Conservation (phyloP, 1,140 invertebrate genomes). For the Halyomorpha halys region DNA sequence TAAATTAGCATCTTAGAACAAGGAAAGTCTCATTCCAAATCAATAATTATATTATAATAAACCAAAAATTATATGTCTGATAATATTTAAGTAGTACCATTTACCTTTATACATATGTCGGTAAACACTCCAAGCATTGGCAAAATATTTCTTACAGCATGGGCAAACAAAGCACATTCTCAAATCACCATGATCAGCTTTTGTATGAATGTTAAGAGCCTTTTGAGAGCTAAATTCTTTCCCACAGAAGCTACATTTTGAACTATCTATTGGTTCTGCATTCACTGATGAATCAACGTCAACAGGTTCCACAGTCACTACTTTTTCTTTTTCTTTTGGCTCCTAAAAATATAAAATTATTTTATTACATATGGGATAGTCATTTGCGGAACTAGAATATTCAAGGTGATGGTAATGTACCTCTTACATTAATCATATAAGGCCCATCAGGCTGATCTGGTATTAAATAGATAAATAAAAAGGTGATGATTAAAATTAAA, state of each 20-base stretch:
- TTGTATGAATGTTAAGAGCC: slow-evolving; percentile 49
- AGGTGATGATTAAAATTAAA: too few species aligned
- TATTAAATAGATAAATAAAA: too few species aligned
- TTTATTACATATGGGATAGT: too few species aligned
- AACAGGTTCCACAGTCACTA: slow-evolving; percentile 25
- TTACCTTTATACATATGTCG: slow-evolving; percentile 60
- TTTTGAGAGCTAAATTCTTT: slow-evolving; percentile 53
- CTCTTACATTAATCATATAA: too few species aligned
- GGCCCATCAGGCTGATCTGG: too few species aligned
- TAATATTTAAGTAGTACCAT: slow-evolving; percentile 28
- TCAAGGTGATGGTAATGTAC: too few species aligned
- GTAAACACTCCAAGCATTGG: slow-evolving; percentile 57
- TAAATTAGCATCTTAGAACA: too few species aligned
- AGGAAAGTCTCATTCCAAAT: too few species aligned
- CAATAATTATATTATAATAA: too few species aligned
- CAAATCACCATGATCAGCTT: slow-evolving; percentile 48
- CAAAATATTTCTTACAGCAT: slow-evolving; percentile 53
- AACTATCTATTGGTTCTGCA: neutral
- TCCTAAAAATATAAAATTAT: slow-evolving; percentile 1
- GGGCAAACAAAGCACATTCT: slow-evolving; percentile 55
- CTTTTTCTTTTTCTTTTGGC: slow-evolving; percentile 14
- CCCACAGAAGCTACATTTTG: slow-evolving; percentile 13
- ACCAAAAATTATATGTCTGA: too few species aligned
- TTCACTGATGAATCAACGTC: slow-evolving; percentile 6
- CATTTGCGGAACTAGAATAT: too few species aligned